These are phyloP conservation scores for Phaetusa simplex DNA, from an alignment of 2,113 vertebrate species.

Conservation along the genomic window DNA sequence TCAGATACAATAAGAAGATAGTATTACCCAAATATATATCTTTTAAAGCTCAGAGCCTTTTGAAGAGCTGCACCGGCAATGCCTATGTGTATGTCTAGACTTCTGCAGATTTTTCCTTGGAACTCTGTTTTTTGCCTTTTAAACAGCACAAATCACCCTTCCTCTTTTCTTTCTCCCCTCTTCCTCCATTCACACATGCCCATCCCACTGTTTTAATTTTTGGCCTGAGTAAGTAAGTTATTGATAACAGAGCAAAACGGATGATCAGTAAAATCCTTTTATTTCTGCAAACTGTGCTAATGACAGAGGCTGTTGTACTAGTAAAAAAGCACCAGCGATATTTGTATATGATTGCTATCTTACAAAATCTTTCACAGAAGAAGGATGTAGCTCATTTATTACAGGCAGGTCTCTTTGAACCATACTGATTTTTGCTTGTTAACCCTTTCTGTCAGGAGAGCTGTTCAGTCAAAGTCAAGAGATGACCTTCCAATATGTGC, in stretches of 20 bases:
- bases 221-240: background rate
- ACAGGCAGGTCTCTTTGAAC: background rate
- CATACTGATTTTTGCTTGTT: slow-evolving; percentile 20
- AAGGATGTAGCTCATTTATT: background rate
- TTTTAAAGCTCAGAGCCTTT: slow-evolving; percentile 54
- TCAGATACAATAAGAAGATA: slow-evolving; percentile 37
- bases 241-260: background rate
- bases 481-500: background rate
- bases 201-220: background rate
- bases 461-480: background rate
- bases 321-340: background rate
- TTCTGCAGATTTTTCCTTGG: slow-evolving; percentile 30
- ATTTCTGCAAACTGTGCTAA: background rate
- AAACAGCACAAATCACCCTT: background rate
- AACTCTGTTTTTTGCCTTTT: background rate
- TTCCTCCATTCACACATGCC: background rate
- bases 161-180: background rate
- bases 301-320: background rate
- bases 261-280: slow-evolving; percentile 13
- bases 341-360: background rate
- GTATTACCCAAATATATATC: slow-evolving; percentile 33
- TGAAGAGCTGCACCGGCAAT: slow-evolving; percentile 9
- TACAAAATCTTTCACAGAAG: background rate
- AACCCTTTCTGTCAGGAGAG: slow-evolving; percentile 28
- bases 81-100: background rate